Evolutionary conservation across 2,113 vertebrate species (phyloP).

Genomic region (Calidris pugnax): DNA sequence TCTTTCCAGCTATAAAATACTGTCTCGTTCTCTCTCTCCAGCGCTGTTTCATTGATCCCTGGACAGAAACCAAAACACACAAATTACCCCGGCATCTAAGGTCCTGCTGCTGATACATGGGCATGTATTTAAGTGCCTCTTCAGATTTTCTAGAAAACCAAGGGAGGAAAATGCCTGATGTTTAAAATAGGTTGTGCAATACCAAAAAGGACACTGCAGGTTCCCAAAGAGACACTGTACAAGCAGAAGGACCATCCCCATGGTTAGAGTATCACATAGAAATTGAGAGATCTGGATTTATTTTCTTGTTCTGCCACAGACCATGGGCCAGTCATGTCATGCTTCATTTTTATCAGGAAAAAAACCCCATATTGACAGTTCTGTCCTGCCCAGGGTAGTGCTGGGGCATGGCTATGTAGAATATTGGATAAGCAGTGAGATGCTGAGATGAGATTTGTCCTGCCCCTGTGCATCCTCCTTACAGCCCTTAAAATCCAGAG

Average conservation of each 20-base stretch:
- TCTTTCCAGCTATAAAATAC: neutral
- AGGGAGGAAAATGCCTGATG: neutral
- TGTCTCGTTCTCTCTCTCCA: neutral
- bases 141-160: neutral
- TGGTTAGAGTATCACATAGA: neutral
- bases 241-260: neutral
- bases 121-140: neutral
- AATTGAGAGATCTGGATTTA: neutral
- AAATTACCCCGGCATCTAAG: neutral
- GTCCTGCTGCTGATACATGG: neutral
- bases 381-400: neutral
- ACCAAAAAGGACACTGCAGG: neutral
- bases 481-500: neutral
- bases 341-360: neutral
- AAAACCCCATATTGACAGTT: accelerated
- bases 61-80: neutral
- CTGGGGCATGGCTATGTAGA: neutral
- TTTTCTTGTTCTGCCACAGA: neutral
- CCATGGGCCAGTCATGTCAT: accelerated
- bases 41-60: neutral
- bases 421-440: neutral
- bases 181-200: neutral
- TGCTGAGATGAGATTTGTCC: neutral
- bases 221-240: neutral
- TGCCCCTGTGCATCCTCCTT: neutral